Conservation (phyloP, 2,113 vertebrate species). For the Callipepla californica region DNA sequence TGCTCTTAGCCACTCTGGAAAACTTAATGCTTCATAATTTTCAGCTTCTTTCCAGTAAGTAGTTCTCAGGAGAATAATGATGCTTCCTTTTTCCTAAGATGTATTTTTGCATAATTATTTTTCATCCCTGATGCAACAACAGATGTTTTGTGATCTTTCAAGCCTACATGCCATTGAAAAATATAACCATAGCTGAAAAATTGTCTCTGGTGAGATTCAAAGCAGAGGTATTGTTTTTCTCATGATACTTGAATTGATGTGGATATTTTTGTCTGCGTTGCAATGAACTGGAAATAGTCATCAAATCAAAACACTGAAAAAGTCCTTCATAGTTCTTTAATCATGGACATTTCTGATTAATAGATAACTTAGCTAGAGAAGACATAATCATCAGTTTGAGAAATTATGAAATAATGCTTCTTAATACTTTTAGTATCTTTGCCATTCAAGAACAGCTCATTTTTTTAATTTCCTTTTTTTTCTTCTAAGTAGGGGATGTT, state of each 20-base stretch:
- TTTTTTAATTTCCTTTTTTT: background rate
- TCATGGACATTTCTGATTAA: background rate
- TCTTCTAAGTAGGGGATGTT: background rate
- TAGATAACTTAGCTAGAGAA: background rate
- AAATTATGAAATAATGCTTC: background rate
- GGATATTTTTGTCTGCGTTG: background rate
- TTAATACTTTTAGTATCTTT: background rate
- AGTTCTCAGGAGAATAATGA: background rate
- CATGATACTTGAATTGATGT: background rate
- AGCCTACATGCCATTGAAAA: background rate
- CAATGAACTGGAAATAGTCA: background rate
- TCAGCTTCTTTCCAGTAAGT: background rate
- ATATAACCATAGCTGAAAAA: background rate
- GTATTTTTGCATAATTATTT: slow-evolving; percentile 21
- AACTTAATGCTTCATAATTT: background rate
- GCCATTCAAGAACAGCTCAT: background rate
- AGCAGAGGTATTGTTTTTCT: background rate
- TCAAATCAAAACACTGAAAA: background rate
- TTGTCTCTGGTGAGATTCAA: background rate
- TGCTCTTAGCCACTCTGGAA: background rate
- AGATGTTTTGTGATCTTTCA: background rate
- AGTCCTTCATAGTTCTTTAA: background rate
- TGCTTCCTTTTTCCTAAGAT: background rate
- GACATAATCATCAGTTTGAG: background rate
- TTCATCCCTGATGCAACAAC: background rate